Conservation (phyloP, 2,888 invertebrate genomes). For the Torymus tubicola region DNA sequence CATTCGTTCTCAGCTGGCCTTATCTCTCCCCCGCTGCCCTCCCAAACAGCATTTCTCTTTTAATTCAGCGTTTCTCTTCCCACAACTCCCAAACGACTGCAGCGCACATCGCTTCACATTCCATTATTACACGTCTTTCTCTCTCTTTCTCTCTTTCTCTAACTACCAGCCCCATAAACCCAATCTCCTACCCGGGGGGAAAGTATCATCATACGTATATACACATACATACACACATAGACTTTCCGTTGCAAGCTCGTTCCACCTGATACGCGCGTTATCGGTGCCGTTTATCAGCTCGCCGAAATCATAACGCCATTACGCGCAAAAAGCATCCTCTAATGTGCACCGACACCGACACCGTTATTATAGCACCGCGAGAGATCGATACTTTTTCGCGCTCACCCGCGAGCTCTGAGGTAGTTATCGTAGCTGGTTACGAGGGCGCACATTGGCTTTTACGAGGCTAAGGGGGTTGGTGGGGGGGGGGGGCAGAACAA, state of each 20-base stretch:
- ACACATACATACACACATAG: conserved; percentile 12
- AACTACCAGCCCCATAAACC: conserved; percentile 31
- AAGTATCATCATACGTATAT: neutral
- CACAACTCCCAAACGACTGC: too few species aligned
- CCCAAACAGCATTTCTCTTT: too few species aligned
- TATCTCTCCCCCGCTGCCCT: too few species aligned
- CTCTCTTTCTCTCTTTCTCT: too few species aligned
- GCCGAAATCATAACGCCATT: conserved; percentile 73
- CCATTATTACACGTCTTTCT: conserved; percentile 4
- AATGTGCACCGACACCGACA: conserved; percentile 61
- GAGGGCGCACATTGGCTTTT: conserved; percentile 74
- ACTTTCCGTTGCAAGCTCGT: conserved; percentile 21
- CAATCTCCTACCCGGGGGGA: conserved; percentile 6
- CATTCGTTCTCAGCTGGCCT: too few species aligned
- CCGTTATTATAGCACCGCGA: conserved; percentile 34
- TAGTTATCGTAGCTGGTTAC: conserved; percentile 76
- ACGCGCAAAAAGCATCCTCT: conserved; percentile 54
- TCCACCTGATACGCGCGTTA: conserved; percentile 10
- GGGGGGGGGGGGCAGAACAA: too few species aligned
- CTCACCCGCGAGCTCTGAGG: conserved; percentile 53
- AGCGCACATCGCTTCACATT: too few species aligned
- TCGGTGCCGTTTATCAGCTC: conserved; percentile 20
- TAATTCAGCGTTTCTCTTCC: too few species aligned
- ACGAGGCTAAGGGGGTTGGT: conserved; percentile 63
- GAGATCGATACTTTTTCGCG: conserved; percentile 56